Conservation (phyloP, 1,140 invertebrate species). For the Lineus longissimus region DNA sequence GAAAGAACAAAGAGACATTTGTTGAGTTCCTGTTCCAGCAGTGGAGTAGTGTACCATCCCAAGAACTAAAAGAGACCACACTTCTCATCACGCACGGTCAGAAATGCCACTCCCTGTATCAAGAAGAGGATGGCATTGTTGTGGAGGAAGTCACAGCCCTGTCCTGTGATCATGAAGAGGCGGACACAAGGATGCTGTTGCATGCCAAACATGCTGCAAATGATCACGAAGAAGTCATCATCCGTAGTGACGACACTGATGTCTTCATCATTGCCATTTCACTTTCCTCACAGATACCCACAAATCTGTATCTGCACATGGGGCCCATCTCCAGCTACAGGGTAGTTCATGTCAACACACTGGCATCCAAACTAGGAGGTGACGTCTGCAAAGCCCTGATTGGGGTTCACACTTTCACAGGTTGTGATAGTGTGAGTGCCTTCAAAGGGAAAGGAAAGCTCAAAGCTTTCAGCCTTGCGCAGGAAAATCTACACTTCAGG, state of each 20-base stretch:
- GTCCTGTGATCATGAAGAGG: slow-evolving; percentile 18
- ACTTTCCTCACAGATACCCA: neutral
- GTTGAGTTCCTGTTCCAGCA: no score
- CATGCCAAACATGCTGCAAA: slow-evolving; percentile 18
- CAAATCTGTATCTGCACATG: slow-evolving; percentile 2
- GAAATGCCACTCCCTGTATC: no score
- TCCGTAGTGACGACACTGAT: slow-evolving; percentile 12
- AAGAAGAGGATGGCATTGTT: no score
- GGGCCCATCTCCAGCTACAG: neutral
- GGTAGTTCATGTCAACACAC: slow-evolving; percentile 9
- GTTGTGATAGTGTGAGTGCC: neutral
- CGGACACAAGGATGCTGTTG: slow-evolving; percentile 17
- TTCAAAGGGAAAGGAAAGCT: no score
- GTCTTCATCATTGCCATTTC: slow-evolving; percentile 15
- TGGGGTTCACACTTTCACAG: slow-evolving; percentile 23
- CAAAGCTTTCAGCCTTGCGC: no score
- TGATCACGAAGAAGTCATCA: slow-evolving; percentile 3
- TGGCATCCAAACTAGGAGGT: neutral
- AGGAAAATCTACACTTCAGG: no score
- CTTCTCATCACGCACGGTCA: no score
- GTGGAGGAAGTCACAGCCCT: slow-evolving; percentile 5
- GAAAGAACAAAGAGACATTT: no score
- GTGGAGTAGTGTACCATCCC: no score
- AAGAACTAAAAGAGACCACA: no score
- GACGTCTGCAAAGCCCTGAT: slow-evolving; percentile 13